phyloP scores from a whole-genome alignment of 2,113 vertebrate genomes.

The Sorex fumeus region DNA sequence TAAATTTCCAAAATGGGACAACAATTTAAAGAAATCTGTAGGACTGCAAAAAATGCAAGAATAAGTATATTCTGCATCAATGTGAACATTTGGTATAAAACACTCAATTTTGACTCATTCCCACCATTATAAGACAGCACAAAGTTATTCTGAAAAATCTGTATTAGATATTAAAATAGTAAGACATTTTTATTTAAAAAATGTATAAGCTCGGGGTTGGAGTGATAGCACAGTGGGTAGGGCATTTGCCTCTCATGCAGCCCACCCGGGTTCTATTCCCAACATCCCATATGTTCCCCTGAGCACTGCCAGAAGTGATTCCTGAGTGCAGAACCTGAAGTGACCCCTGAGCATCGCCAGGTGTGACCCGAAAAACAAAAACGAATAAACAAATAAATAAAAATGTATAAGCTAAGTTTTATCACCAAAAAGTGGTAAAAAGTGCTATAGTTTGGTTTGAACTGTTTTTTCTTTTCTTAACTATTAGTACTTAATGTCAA shows the following conservation, averaged over 20 bases:
- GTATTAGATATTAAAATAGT: constrained; percentile 45
- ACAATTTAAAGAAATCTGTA: constrained; percentile 19
- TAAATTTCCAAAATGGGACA: constrained; percentile 18
- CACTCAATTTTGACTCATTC: constrained; percentile 25
- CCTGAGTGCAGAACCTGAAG: too few relatives aligned
- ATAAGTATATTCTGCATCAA: constrained; percentile 56
- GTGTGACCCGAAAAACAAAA: too few relatives aligned
- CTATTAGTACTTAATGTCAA: constrained; percentile 2
- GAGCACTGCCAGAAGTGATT: too few relatives aligned
- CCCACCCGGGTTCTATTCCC: too few relatives aligned
- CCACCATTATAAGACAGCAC: constrained; percentile 8
- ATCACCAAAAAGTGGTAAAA: constrained; percentile 38
- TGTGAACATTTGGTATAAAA: constrained; percentile 33
- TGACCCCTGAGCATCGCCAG: too few relatives aligned
- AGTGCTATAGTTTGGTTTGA: constrained; percentile 1
- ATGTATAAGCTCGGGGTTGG: neutral
- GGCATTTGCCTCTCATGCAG: too few relatives aligned
- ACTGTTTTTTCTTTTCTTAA: neutral
- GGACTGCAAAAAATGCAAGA: constrained; percentile 47
- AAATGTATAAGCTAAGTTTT: neutral
- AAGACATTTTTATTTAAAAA: constrained; percentile 43
- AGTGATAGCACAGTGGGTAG: too few relatives aligned
- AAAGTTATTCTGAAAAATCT: constrained; percentile 52
- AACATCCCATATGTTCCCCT: too few relatives aligned
- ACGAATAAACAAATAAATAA: too few relatives aligned